phyloP scores from a whole-genome alignment of 2,888 invertebrate genomes.

The Drosophila borborema region DNA sequence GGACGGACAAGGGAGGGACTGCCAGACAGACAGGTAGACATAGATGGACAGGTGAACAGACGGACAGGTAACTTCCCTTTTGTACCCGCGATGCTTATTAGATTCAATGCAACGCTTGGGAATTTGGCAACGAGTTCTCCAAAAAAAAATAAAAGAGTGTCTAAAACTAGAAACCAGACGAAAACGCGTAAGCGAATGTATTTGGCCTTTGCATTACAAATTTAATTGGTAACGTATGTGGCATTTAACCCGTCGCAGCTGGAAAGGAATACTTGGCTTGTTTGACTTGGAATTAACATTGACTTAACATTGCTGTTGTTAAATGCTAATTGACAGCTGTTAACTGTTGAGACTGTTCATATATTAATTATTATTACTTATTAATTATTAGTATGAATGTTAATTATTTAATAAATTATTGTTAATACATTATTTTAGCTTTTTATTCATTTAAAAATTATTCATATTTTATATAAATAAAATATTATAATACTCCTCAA shows the following conservation, averaged over 20 bases:
- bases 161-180: slow-evolving; percentile 21
- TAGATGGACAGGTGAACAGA: neutral
- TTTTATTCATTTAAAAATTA: no score
- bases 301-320: neutral
- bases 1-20: neutral
- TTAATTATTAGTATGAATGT: no score
- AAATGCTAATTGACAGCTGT: neutral
- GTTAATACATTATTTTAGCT: no score
- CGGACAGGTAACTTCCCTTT: neutral
- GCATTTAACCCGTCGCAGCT: slow-evolving; percentile 51
- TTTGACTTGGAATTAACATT: neutral
- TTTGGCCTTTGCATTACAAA: slow-evolving; percentile 41
- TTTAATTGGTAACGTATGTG: slow-evolving; percentile 60
- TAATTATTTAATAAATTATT: no score
- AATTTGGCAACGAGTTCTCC: slow-evolving; percentile 7
- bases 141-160: neutral
- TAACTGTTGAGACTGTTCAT: no score
- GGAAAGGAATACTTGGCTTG: neutral
- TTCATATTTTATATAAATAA: no score
- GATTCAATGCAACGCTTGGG: neutral
- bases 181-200: slow-evolving; percentile 60
- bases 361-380: no score
- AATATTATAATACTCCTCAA: no score
- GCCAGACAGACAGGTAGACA: neutral
- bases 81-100: slow-evolving; percentile 44